phyloP scores from a whole-genome alignment of 2,888 invertebrate genomes.

The Cinara cedri region DNA sequence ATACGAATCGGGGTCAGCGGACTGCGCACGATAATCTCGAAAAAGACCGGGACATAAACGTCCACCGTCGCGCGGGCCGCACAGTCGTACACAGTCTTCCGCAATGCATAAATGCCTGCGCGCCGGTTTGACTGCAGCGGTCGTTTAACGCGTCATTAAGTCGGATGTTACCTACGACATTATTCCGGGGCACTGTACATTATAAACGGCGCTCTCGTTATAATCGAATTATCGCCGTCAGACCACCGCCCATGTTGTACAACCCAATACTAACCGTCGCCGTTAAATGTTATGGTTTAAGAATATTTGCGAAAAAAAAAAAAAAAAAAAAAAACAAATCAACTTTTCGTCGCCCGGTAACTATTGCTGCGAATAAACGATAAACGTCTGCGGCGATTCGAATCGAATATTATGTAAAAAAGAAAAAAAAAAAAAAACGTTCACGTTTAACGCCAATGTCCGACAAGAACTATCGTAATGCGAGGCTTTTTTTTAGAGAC shows the following conservation, averaged over 20 bases:
- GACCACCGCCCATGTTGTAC: not conserved
- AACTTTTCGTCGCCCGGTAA: not conserved
- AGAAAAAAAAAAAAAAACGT: too few species aligned
- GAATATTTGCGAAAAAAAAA: not conserved
- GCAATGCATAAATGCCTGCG: not conserved
- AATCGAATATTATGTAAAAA: too few species aligned
- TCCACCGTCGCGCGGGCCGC: not conserved
- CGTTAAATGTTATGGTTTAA: not conserved
- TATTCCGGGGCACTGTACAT: constrained; percentile 24
- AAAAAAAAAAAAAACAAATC: too few species aligned
- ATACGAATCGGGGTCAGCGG: constrained; percentile 25
- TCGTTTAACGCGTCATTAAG: constrained; percentile 51
- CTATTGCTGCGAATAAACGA: not conserved
- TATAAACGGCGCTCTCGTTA: constrained; percentile 41
- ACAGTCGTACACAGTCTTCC: not conserved
- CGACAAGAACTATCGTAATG: too few species aligned
- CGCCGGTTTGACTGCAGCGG: not conserved
- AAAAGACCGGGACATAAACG: not conserved
- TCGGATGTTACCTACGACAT: not conserved
- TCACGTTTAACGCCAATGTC: too few species aligned
- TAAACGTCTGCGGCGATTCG: too few species aligned
- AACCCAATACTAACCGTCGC: not conserved
- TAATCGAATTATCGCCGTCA: constrained; percentile 29
- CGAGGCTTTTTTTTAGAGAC: too few species aligned
- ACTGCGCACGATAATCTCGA: constrained; percentile 1